Percentiles rank a stretch among this genome's conserved stretches.
Evolutionary conservation across 2,888 invertebrate species (phyloP).

Genomic region (Pandemis corylana): DNA sequence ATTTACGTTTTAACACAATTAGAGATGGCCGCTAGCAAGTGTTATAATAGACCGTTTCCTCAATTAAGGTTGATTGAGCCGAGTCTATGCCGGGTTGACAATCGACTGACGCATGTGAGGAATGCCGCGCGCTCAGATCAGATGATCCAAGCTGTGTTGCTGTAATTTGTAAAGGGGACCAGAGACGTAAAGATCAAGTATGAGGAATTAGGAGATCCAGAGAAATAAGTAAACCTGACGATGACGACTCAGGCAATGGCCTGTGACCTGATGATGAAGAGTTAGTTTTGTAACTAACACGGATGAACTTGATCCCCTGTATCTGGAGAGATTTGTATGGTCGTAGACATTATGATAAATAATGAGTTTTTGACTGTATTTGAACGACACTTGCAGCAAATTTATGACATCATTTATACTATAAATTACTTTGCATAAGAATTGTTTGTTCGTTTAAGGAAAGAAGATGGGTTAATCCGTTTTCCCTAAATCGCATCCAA

Average conservation of each 20-base stretch:
- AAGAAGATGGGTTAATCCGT: neutral
- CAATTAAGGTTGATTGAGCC: constrained; percentile 47
- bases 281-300: neutral
- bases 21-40: neutral
- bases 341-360: neutral
- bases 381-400: neutral
- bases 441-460: neutral
- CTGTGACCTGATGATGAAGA: neutral
- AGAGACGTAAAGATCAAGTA: neutral
- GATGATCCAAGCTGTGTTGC: neutral
- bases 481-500: neutral
- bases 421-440: neutral
- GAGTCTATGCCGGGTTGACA: constrained; percentile 64
- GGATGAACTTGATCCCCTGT: neutral
- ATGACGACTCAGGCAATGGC: too few relatives aligned
- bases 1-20: neutral
- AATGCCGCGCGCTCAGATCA: constrained; percentile 51
- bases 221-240: too few relatives aligned
- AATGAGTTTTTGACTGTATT: neutral
- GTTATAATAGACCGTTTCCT: constrained; percentile 29
- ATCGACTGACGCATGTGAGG: constrained; percentile 61
- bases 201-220: neutral
- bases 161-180: neutral
- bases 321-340: neutral
- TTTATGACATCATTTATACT: neutral